Evolutionary conservation across 1,140 invertebrate species (phyloP), one percentile per base, ranked within the genome.

Genomic region (Euura lappo): DNA sequence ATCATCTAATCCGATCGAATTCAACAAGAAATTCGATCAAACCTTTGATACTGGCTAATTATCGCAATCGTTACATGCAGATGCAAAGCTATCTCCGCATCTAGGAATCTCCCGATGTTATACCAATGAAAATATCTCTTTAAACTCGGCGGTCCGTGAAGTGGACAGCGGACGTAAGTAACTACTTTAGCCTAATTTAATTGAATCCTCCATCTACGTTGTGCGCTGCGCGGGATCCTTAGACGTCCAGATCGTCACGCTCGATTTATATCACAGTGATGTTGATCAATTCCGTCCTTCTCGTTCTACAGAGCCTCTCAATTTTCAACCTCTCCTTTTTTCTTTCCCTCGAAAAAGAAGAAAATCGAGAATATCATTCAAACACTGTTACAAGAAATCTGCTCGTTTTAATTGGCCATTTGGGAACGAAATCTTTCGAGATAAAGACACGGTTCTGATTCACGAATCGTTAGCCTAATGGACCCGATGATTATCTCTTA

Each of bases 1-100:
- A 28, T 28, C 28, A 28, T 28, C 28, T 42, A 51, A 70, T 64
- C 71, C 67, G 74, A 77, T 79, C 68, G 76, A 74, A 72, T 73
- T 76, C 68, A 75, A 77, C 70, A 70, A 77, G 77, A 78, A 75
- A 76, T 78, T 78, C 75, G 76, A 83, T 78, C 80, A 72, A 83
- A 82, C 72, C 65, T 42, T 60, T 64, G 43, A 68, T 68, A 69
- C 73, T 73, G 78, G 72, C 79, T 77, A 84, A 82, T 82, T 83
- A 83, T 80, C 73, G 77, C 82, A 80, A 84, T 82, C 79, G 74
- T 11, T n/a, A 51, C 66, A 79, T 79, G 75, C 75, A 81, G 81
- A 83, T 79, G 74, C 75, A 82, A 84, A 84, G 81, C 71, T 82
- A 83, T 80, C 80, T 78, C 70, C 76, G 73, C 76, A 82, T 83